Conservation (phyloP, 2,888 invertebrate genomes). For the Cataglyphis cursor region DNA sequence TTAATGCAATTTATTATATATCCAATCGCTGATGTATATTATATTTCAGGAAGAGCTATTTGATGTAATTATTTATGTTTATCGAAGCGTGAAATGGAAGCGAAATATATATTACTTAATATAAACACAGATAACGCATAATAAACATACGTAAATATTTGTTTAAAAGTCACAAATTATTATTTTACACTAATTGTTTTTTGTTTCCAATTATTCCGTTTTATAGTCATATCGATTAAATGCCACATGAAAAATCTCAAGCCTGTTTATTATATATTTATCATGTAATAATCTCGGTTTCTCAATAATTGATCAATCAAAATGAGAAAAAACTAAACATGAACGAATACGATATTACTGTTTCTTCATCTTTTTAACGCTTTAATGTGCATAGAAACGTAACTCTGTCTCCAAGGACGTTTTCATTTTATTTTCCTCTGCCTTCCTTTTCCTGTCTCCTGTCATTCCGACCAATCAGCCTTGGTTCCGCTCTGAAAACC, state of each 20-base stretch:
- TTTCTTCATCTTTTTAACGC: conserved; percentile 6
- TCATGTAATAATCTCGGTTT: conserved; percentile 11
- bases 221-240: background rate
- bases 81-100: background rate
- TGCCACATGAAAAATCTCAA: conserved; percentile 4
- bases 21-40: background rate
- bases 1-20: conserved; percentile 4
- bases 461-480: conserved; percentile 48
- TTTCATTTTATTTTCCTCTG: background rate
- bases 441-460: background rate
- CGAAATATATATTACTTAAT: background rate
- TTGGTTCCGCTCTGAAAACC: conserved; percentile 68
- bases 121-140: background rate
- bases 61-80: background rate
- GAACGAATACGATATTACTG: background rate
- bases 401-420: conserved; percentile 34
- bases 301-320: conserved; percentile 17
- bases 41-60: background rate
- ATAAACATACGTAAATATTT: background rate
- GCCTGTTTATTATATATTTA: background rate
- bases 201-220: background rate
- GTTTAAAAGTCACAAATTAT: background rate
- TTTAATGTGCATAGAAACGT: background rate
- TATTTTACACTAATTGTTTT: background rate
- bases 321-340: background rate